These are phyloP conservation scores for Eristalis pertinax DNA, from an alignment of 2,888 invertebrate genomes.

Conservation along the genomic window DNA sequence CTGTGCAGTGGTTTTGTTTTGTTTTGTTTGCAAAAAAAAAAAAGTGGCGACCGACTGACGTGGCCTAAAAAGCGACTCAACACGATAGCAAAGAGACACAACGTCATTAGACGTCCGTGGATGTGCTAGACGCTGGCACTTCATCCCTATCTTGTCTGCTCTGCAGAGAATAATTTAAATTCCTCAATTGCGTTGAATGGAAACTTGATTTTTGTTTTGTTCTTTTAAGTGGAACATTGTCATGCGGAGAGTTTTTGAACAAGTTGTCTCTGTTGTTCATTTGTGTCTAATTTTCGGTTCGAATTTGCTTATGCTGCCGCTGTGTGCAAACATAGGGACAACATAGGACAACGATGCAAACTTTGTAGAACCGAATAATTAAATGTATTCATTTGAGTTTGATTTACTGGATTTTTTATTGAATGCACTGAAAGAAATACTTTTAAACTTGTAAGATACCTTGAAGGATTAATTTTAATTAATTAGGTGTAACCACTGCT, in stretches of 20 bases:
- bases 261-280: not conserved
- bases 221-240: not conserved
- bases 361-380: not conserved
- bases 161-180: conserved; percentile 63
- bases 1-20: not conserved
- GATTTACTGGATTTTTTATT: not conserved
- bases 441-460: too few species aligned
- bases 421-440: not conserved
- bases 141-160: conserved; percentile 13
- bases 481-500: too few species aligned
- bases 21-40: not conserved
- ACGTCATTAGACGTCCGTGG: conserved; percentile 51
- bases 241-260: not conserved
- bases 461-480: too few species aligned
- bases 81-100: conserved; percentile 5
- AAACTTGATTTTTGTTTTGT: not conserved
- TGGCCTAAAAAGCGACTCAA: conserved; percentile 60
- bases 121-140: conserved; percentile 44
- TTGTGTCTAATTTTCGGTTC: not conserved
- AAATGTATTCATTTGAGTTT: not conserved
- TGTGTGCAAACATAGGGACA: not conserved
- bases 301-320: not conserved
- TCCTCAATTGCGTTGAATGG: conserved; percentile 51
- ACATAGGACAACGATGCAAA: not conserved
- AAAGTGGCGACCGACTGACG: conserved; percentile 41